Base-by-base conservation (phyloP, 2,888 invertebrate genomes). In the Electrophaes corylata region DNA sequence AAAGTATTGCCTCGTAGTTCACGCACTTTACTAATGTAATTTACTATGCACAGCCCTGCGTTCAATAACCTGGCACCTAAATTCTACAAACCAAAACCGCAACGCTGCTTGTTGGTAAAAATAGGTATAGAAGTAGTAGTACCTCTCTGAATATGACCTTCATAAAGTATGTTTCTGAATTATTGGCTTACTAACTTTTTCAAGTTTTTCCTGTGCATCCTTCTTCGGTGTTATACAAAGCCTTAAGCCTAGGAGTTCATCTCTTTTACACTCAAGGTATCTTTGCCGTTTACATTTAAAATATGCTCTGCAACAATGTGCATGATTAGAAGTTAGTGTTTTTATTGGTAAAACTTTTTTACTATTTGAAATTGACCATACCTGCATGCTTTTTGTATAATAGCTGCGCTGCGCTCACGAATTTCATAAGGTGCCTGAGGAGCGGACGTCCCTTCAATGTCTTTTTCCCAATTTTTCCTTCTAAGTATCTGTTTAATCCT, bases 361-460 rank as follows among this genome's bases (percentile, higher is more conserved):
- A 41, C 12, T 1, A 43, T 29, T 10, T 39, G 19, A 3, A 0
- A n/a, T 2, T 11, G 29, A 41, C 23, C 29, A 12, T 68, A 84
- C 89, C 89, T 83, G 40, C 73, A 61, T 29, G 78, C 71, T 68
- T 68, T 77, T 64, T 83, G 83, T 56, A 89, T 84, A 1, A 88
- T 26, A 53, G 59, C 64, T 5, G 86, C 81, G 47, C 78, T 73
- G 59, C 72, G 75, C 52, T 74, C 73, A 65, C 75, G 79, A 0
- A 84, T 35, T 61, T 78, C 76, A 2, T 63, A 52, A 29, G 66
- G 69, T 2, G 83, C 79, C 52, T 66, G 67, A 4, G 85, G 79
- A 3, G 64, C 63, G 14, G 78, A 51, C 0, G 62, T 70, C 0
- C 84, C 87, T 12, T 59, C 51, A 41, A 89, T 62, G 61, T 84